Evolutionary conservation across 2,113 vertebrate genomes (phyloP).

Genomic region (Mesocricetus auratus): DNA sequence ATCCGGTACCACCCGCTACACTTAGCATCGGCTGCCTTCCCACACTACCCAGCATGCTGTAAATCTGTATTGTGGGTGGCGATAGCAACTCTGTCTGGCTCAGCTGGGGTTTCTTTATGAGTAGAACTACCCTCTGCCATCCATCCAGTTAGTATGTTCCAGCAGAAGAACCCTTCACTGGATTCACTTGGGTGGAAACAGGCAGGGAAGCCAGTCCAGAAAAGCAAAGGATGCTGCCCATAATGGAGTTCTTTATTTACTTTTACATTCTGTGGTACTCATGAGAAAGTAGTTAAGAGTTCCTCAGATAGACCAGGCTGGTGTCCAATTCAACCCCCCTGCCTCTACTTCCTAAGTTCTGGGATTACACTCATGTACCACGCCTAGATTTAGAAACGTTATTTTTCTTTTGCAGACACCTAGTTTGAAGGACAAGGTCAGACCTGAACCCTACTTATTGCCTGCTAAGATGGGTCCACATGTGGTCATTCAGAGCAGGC

Average conservation of each 20-base stretch:
- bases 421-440: accelerated
- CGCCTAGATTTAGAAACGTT: neutral
- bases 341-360: neutral
- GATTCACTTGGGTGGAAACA: neutral
- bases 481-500: neutral
- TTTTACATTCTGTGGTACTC: neutral
- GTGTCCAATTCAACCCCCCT: neutral
- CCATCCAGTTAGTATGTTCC: neutral
- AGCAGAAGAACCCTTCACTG: accelerated
- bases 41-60: neutral
- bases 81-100: neutral
- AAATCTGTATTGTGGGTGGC: no score
- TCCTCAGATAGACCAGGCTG: neutral
- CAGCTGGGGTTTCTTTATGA: neutral
- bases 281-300: neutral
- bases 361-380: neutral
- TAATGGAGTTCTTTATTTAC: neutral
- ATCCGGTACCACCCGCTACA: neutral
- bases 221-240: neutral
- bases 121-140: neutral
- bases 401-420: neutral
- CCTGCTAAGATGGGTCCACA: neutral
- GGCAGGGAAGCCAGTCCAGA: neutral
- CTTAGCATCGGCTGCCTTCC: neutral
- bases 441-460: accelerated